Conservation (phyloP, 2,113 vertebrate genomes). For the Struthio camelus region DNA sequence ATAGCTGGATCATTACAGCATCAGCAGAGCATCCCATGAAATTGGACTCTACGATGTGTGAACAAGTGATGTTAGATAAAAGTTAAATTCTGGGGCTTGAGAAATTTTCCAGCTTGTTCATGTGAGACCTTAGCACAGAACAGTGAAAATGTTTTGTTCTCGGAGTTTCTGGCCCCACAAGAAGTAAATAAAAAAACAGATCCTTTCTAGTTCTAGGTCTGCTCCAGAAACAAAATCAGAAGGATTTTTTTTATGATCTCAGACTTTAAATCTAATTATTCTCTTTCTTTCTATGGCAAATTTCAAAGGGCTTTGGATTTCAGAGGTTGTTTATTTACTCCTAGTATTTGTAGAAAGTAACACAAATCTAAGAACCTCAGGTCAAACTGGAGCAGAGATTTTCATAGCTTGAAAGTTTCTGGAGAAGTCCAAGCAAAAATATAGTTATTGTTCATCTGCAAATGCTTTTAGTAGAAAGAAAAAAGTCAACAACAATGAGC, state of each 20-base stretch:
- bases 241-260: fast-evolving
- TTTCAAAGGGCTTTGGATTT: not conserved
- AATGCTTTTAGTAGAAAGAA: not conserved
- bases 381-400: not conserved
- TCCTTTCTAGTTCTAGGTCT: not conserved
- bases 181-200: not conserved
- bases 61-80: not conserved
- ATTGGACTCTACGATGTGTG: not conserved
- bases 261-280: not conserved
- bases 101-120: not conserved
- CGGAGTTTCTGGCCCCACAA: not conserved
- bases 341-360: not conserved
- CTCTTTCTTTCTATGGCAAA: not conserved
- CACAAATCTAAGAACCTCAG: not conserved
- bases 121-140: not conserved
- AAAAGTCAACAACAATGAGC: not conserved
- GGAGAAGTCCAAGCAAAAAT: not conserved
- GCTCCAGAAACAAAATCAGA: not conserved
- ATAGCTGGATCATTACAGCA: not conserved
- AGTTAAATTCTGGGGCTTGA: not conserved
- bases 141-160: not conserved
- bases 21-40: not conserved
- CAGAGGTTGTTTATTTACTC: not conserved
- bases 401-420: not conserved
- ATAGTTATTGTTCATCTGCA: not conserved